These are phyloP conservation scores for Drosophila quasianomalipes DNA, from an alignment of 2,888 invertebrate species.

Conservation along the genomic window DNA sequence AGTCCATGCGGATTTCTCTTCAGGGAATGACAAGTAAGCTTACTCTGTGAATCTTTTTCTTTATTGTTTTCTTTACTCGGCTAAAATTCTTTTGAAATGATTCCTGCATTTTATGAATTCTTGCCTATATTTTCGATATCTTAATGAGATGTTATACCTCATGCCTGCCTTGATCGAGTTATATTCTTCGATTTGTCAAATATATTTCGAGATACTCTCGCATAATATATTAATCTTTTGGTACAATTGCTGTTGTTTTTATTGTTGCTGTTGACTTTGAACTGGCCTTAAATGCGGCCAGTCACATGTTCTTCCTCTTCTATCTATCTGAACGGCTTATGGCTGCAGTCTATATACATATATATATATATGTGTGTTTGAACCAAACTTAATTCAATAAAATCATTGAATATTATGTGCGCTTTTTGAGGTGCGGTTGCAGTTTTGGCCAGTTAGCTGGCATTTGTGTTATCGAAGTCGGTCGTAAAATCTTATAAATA, in stretches of 20 bases:
- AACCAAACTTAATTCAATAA: constrained; percentile 56
- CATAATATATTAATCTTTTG: not conserved
- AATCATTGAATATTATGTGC: constrained; percentile 42
- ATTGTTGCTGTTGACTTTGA: constrained; percentile 29
- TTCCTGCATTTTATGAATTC: not conserved
- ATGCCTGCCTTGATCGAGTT: not conserved
- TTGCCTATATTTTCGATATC: not conserved
- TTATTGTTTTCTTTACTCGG: not conserved
- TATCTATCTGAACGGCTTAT: not conserved
- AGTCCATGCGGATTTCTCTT: no score
- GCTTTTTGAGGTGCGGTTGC: constrained; percentile 8
- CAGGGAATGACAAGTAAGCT: not conserved
- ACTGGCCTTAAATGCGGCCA: constrained; percentile 16
- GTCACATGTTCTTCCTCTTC: not conserved
- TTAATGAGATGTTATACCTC: no score
- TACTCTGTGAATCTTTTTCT: not conserved
- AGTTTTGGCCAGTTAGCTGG: constrained; percentile 6
- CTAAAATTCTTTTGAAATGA: not conserved
- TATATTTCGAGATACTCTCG: constrained; percentile 14
- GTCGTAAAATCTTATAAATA: not conserved
- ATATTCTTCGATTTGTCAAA: not conserved
- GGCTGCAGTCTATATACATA: not conserved
- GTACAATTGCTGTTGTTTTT: constrained; percentile 12
- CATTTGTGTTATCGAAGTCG: constrained; percentile 18
- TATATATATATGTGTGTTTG: not conserved